phyloP scores from a whole-genome alignment of 2,888 invertebrate genomes.

The Cyclophora punctaria region DNA sequence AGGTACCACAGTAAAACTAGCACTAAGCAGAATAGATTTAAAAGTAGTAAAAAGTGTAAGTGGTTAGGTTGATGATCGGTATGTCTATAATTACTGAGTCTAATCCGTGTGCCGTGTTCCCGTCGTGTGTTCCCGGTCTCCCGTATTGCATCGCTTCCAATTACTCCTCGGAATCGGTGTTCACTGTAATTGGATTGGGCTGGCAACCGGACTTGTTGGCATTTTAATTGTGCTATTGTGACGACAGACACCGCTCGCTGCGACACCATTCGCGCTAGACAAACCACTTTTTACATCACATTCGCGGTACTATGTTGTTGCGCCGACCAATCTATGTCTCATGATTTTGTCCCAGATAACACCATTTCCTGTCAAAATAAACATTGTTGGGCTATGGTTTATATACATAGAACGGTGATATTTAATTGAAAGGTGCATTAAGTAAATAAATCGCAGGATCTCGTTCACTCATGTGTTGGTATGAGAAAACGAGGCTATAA shows the following conservation, averaged over 20 bases:
- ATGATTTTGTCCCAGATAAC: slow-evolving; percentile 2
- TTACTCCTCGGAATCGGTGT: slow-evolving; percentile 73
- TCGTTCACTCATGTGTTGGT: too few species aligned
- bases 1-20: background rate
- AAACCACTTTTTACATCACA: slow-evolving; percentile 53
- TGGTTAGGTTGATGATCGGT: background rate
- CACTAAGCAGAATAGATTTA: background rate
- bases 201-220: slow-evolving; percentile 73
- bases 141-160: slow-evolving; percentile 63
- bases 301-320: slow-evolving; percentile 7
- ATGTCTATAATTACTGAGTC: slow-evolving; percentile 20
- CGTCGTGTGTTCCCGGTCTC: slow-evolving; percentile 54
- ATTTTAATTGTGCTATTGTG: slow-evolving; percentile 76
- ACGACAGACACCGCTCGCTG: slow-evolving; percentile 56
- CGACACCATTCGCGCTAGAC: slow-evolving; percentile 54
- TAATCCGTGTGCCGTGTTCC: slow-evolving; percentile 37
- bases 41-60: background rate
- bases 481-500: too few species aligned
- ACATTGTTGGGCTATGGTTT: too few species aligned
- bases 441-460: too few species aligned
- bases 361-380: slow-evolving; percentile 1
- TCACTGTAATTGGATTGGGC: slow-evolving; percentile 73
- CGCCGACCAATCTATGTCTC: background rate
- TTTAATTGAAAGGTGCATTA: too few species aligned
- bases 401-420: too few species aligned